Conservation (phyloP, 1,140 invertebrate genomes). For the Andrena cerasifolii region DNA sequence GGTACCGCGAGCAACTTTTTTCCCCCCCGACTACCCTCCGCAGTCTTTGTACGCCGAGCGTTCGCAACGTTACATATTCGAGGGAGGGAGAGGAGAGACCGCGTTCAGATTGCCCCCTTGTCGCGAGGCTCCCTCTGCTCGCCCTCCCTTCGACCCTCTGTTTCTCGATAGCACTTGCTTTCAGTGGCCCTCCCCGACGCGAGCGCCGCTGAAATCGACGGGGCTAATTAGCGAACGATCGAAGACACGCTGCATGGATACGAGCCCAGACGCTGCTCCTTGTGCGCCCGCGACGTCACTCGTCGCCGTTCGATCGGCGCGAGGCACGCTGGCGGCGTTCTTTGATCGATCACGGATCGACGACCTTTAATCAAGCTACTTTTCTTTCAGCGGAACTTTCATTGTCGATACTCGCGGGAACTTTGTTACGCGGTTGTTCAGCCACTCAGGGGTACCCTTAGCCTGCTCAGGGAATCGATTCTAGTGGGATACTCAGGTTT, state of each 20-base stretch:
- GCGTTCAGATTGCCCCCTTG: background rate
- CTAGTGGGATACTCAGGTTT: too few relatives aligned
- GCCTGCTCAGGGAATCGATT: too few relatives aligned
- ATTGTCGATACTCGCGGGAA: too few relatives aligned
- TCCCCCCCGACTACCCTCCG: too few relatives aligned
- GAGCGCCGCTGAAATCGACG: background rate
- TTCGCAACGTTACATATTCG: background rate
- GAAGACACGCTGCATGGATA: conserved; percentile 1
- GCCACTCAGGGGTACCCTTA: too few relatives aligned
- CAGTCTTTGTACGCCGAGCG: background rate
- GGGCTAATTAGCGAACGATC: conserved; percentile 9
- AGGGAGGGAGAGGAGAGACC: background rate
- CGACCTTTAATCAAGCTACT: conserved; percentile 17
- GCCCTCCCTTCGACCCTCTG: background rate
- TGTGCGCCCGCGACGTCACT: background rate
- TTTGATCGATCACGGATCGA: background rate
- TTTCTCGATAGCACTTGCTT: background rate
- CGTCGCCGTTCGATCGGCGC: conserved; percentile 2
- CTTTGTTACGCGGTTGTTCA: too few relatives aligned
- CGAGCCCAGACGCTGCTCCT: background rate
- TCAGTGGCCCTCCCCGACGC: background rate
- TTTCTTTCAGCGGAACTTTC: conserved; percentile 36
- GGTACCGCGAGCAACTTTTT: background rate
- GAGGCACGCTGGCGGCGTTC: background rate
- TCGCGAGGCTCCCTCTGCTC: background rate